A percentile compares a stretch with the other conserved stretches of the same genome.
phyloP scores from a whole-genome alignment of 2,797 vertebrate species.

The Brachymystax lenok region DNA sequence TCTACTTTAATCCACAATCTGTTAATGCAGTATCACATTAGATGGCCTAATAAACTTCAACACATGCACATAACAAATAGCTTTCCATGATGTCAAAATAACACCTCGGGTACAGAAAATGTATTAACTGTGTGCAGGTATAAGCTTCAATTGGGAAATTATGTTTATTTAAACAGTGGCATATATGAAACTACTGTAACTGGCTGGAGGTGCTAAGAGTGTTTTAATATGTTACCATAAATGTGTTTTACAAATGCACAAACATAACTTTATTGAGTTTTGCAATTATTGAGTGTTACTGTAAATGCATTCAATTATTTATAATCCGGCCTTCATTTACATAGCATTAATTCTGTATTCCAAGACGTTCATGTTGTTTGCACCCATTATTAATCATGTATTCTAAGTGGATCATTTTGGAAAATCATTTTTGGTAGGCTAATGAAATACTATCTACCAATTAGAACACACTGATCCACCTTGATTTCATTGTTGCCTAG shows the following conservation, averaged over 20 bases:
- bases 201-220: neutral
- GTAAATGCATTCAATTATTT: no score
- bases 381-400: neutral
- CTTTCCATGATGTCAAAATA: neutral
- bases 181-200: neutral
- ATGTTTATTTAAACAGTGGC: slow-evolving; percentile 5
- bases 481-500: neutral
- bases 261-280: neutral
- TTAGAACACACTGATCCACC: neutral
- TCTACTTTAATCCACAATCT: neutral
- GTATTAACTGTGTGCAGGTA: neutral
- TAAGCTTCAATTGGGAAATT: slow-evolving; percentile 1
- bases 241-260: neutral
- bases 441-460: neutral
- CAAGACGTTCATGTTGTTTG: neutral
- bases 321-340: no score
- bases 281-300: neutral
- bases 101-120: neutral
- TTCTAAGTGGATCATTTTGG: neutral
- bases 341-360: neutral
- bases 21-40: neutral
- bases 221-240: neutral
- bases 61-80: neutral
- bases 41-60: slow-evolving; percentile 3
- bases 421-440: neutral